Evolutionary conservation across 2,797 vertebrate genomes (phyloP), one percentile per base, ranked within the genome.

Genomic region (Brachyrhaphis roseni): DNA sequence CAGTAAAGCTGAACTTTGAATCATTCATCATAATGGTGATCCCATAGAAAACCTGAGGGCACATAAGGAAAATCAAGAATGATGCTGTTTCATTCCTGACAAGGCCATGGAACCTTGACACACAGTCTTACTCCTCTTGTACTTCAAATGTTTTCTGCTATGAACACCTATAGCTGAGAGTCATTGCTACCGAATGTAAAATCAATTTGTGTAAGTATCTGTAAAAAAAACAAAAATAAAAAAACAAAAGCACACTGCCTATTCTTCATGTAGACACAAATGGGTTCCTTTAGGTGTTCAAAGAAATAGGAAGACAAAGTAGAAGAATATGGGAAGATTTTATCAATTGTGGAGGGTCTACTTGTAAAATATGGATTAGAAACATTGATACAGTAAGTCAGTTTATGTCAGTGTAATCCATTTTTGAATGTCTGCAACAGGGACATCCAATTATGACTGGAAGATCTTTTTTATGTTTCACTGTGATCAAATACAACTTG

Each of bases 161-260:
- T 84, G 76, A 84, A 89, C 83, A 88, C 85, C 76, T 85, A 12
- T 79, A 76, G 82, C 57, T 83, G 78, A 36, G 62, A 81, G 78
- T 79, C 80, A 83, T 80, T 82, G 77, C 75, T 81, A 74, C 75
- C 84, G 80, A 88, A 80, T 74, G 70, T 80, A 84, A 88, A 93
- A 93, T 93, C 82, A 75, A 90, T 92, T 82, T 88, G 85, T 86
- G 77, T 84, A 81, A 84, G 84, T 80, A 76, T 78, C 86, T 90
- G 86, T 80, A 74, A 81, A 81, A 79, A 87, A 84, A 81, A 34
- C 34, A 74, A 77, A 5, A 12, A 59, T 31, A 0, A 31, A 62
- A 10, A 31, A 57, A n/a, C 8, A n/a, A 28, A 59, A 59, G n/a
- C 73, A 72, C 75, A 59, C 70, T 64, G 62, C 51, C n/a, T 74